These are phyloP conservation scores for Pristis pectinata DNA, from an alignment of 2,797 vertebrate genomes.

Conservation along the genomic window DNA sequence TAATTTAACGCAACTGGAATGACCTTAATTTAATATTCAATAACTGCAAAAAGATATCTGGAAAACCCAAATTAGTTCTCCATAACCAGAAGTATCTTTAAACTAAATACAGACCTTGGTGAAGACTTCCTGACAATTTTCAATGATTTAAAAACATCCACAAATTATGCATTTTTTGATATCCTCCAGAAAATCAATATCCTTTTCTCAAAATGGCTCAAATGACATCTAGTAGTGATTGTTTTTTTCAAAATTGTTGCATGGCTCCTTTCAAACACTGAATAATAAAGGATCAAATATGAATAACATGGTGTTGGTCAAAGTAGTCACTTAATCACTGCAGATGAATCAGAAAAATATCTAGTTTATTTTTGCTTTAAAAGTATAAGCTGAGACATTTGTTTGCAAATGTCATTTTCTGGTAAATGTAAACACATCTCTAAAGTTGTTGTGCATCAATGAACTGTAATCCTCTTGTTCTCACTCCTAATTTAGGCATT, in stretches of 20 bases:
- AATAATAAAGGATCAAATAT: neutral
- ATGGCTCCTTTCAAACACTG: neutral
- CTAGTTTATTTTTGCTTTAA: neutral
- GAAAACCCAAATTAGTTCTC: neutral
- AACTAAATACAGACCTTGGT: neutral
- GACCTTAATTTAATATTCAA: neutral
- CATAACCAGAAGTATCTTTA: neutral
- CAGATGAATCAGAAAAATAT: neutral
- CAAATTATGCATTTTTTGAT: neutral
- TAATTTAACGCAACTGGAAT: neutral
- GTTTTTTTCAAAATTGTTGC: neutral
- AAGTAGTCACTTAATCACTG: neutral
- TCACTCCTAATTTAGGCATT: neutral
- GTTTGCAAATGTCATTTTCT: neutral
- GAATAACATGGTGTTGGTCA: neutral
- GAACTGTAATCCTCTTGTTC: constrained; percentile 24
- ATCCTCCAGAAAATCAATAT: neutral
- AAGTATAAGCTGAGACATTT: neutral
- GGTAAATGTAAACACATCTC: constrained; percentile 1
- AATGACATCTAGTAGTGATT: neutral
- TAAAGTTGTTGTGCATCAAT: neutral
- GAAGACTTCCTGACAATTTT: neutral
- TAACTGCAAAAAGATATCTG: neutral
- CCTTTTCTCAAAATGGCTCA: neutral
- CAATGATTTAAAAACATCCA: neutral